phyloP scores from a whole-genome alignment of 2,888 invertebrate species.

The Choristoneura rosaceana region DNA sequence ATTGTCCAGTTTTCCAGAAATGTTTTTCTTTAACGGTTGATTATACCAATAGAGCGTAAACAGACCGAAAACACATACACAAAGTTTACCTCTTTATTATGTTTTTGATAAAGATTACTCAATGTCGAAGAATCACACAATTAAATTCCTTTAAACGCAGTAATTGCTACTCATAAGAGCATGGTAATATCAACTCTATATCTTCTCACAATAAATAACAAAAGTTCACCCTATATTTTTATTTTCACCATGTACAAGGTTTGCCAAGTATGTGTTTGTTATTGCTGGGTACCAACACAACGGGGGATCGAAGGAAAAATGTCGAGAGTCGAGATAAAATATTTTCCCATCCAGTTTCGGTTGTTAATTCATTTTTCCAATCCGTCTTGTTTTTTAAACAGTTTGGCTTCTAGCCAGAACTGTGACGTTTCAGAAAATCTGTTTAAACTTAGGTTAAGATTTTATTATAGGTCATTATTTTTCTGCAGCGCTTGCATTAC shows the following conservation, averaged over 20 bases:
- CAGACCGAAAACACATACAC: too few species aligned
- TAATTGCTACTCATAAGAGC: not conserved
- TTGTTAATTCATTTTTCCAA: slow-evolving; percentile 60
- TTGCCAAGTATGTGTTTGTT: slow-evolving; percentile 67
- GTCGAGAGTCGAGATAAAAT: slow-evolving; percentile 59
- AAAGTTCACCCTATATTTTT: slow-evolving; percentile 62
- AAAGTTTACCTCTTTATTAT: too few species aligned
- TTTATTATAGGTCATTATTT: slow-evolving; percentile 22
- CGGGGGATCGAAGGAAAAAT: slow-evolving; percentile 53
- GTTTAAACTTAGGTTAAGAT: slow-evolving; percentile 29
- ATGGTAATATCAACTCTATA: slow-evolving; percentile 46
- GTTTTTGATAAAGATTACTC: too few species aligned
- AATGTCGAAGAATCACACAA: not conserved
- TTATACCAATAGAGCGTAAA: too few species aligned
- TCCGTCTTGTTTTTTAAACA: slow-evolving; percentile 56
- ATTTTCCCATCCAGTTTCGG: slow-evolving; percentile 54
- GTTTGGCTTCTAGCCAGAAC: slow-evolving; percentile 57
- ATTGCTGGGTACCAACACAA: slow-evolving; percentile 57
- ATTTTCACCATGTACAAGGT: slow-evolving; percentile 62
- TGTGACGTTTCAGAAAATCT: slow-evolving; percentile 28
- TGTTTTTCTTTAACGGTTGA: too few species aligned
- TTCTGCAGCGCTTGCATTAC: slow-evolving; percentile 7
- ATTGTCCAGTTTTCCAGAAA: too few species aligned
- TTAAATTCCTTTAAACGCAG: not conserved
- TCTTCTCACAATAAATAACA: slow-evolving; percentile 53